phyloP scores from a whole-genome alignment of 2,113 vertebrate genomes.

The Podiceps cristatus region DNA sequence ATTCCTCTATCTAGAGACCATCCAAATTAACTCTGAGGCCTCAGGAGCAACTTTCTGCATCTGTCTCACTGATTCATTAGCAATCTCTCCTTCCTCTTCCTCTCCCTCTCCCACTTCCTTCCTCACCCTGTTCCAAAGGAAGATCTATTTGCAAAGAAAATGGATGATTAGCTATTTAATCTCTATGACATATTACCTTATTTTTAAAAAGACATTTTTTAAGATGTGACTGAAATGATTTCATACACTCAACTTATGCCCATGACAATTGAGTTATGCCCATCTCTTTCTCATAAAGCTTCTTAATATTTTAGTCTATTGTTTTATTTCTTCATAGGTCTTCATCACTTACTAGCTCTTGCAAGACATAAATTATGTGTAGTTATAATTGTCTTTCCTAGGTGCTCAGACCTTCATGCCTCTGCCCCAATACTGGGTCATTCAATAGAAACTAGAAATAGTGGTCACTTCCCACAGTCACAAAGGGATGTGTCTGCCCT shows the following conservation, averaged over 20 bases:
- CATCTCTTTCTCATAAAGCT: neutral
- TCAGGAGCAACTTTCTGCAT: neutral
- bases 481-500: rapidly evolving
- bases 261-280: neutral
- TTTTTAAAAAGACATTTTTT: neutral
- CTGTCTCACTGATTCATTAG: neutral
- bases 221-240: neutral
- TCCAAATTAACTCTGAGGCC: neutral
- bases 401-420: rapidly evolving
- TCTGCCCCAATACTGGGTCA: rapidly evolving
- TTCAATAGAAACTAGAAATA: neutral
- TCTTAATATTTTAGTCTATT: neutral
- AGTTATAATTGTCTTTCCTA: neutral
- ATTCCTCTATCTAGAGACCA: neutral
- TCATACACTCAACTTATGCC: neutral
- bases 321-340: neutral
- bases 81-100: neutral
- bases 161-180: neutral
- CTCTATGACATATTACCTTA: neutral
- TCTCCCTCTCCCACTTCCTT: neutral
- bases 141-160: neutral
- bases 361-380: neutral
- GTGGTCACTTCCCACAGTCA: neutral
- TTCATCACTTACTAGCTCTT: neutral
- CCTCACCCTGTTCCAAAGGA: neutral